These are phyloP conservation scores for Hyles euphorbiae DNA, from an alignment of 1,140 invertebrate species.

Conservation along the genomic window DNA sequence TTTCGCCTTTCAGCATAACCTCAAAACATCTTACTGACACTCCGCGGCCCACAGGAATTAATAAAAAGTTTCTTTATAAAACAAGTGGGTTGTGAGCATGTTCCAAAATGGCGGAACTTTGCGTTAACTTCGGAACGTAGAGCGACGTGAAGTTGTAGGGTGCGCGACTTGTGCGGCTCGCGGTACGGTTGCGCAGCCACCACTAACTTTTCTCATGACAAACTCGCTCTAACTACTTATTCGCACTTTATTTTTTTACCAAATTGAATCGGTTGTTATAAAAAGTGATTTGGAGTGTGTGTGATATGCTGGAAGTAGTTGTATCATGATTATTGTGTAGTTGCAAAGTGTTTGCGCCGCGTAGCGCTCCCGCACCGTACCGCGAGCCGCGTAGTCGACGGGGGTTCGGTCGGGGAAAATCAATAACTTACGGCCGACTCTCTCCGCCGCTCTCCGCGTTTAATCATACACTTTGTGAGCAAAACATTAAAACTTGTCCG, in stretches of 20 bases:
- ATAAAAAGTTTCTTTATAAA: constrained; percentile 78
- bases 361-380: constrained; percentile 45
- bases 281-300: constrained; percentile 37
- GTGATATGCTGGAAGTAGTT: constrained; percentile 42
- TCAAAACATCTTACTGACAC: constrained; percentile 75
- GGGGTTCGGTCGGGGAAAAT: constrained; percentile 75
- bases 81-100: constrained; percentile 77
- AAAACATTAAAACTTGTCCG: constrained; percentile 75
- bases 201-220: constrained; percentile 67
- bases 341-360: constrained; percentile 44
- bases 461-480: constrained; percentile 75
- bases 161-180: constrained; percentile 56
- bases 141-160: constrained; percentile 73
- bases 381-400: constrained; percentile 66
- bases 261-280: constrained; percentile 39
- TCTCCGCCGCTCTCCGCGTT: constrained; percentile 72
- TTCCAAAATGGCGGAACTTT: constrained; percentile 77
- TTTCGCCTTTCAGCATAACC: constrained; percentile 66
- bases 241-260: constrained; percentile 36
- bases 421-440: constrained; percentile 76
- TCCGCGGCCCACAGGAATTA: constrained; percentile 76
- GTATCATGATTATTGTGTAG: constrained; percentile 32
- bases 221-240: constrained; percentile 57
- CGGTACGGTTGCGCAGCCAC: constrained; percentile 55
- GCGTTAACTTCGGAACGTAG: constrained; percentile 76